Evolutionary conservation across 1,140 invertebrate species (phyloP).

Genomic region (Aethina tumida): DNA sequence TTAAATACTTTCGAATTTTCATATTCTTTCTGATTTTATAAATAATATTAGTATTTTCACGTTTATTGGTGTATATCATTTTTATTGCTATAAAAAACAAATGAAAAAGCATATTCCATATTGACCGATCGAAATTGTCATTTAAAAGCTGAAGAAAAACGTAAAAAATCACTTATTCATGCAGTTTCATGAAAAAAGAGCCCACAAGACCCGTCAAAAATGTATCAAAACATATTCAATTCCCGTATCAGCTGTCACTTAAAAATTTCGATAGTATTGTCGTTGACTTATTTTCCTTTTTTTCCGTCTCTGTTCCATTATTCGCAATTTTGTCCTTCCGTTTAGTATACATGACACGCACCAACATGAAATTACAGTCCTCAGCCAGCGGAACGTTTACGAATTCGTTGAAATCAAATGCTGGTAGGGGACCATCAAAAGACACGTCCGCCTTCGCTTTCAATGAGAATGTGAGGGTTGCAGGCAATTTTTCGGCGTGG

Average conservation of each 20-base stretch:
- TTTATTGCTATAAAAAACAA: too few species aligned
- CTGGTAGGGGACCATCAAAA: conserved; percentile 16
- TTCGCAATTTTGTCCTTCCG: conserved; percentile 24
- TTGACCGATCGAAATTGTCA: too few species aligned
- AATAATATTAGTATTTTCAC: too few species aligned
- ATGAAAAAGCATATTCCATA: too few species aligned
- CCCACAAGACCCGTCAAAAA: conserved; percentile 15
- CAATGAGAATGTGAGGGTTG: conserved; percentile 11
- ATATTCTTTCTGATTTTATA: too few species aligned
- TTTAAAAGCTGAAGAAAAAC: too few species aligned
- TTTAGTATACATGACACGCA: conserved; percentile 14
- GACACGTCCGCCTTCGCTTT: conserved; percentile 18
- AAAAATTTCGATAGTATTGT: conserved; percentile 15
- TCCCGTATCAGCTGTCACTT: conserved; percentile 9
- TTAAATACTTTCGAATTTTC: too few species aligned
- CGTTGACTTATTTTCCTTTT: conserved; percentile 15
- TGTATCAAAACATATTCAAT: conserved; percentile 20
- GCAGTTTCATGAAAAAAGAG: too few species aligned
- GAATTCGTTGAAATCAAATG: conserved; percentile 7
- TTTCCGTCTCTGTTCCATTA: conserved; percentile 18
- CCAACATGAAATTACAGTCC: conserved; percentile 5
- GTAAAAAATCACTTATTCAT: too few species aligned
- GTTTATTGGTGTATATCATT: too few species aligned
- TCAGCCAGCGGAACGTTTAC: not conserved
- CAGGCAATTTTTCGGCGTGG: not conserved